A percentile compares a stretch with the other conserved stretches of the same genome.
phyloP scores from a whole-genome alignment of 2,888 invertebrate genomes.

The Cremastinae sp. region DNA sequence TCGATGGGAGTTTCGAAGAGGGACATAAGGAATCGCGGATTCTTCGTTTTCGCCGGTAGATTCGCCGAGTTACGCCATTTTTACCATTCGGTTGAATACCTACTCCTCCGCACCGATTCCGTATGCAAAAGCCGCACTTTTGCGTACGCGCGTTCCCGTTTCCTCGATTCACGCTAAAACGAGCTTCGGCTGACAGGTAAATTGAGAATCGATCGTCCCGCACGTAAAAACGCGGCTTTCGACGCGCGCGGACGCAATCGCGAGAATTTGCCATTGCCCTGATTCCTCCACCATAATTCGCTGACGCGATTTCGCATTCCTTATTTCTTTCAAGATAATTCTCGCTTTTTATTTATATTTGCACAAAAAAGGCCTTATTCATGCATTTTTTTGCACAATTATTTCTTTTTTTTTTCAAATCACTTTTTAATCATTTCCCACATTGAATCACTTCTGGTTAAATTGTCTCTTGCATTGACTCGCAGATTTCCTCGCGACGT shows the following conservation, averaged over 20 bases:
- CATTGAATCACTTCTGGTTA: background rate
- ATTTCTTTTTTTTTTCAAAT: no score
- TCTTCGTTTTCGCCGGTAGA: no score
- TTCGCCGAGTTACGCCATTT: background rate
- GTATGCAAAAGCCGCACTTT: background rate
- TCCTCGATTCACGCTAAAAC: constrained; percentile 30
- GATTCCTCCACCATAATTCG: constrained; percentile 52
- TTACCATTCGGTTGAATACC: background rate
- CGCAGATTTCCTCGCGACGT: background rate
- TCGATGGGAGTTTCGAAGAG: no score
- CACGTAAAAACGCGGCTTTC: background rate
- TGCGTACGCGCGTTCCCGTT: constrained; percentile 52
- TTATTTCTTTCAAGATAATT: constrained; percentile 4
- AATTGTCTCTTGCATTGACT: no score
- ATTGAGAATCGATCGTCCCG: no score
- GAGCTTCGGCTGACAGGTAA: no score
- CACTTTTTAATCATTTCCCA: no score
- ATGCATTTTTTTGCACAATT: no score
- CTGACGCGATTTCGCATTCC: constrained; percentile 46
- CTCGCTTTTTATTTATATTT: background rate
- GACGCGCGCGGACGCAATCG: constrained; percentile 19
- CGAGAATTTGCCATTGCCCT: constrained; percentile 51
- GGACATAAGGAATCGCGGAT: no score
- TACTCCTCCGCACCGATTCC: no score
- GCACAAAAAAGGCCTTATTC: no score